A percentile compares a stretch with the other conserved stretches of the same genome.
These are phyloP conservation scores for Hyles euphorbiae DNA, from an alignment of 1,140 invertebrate species.

Conservation along the genomic window DNA sequence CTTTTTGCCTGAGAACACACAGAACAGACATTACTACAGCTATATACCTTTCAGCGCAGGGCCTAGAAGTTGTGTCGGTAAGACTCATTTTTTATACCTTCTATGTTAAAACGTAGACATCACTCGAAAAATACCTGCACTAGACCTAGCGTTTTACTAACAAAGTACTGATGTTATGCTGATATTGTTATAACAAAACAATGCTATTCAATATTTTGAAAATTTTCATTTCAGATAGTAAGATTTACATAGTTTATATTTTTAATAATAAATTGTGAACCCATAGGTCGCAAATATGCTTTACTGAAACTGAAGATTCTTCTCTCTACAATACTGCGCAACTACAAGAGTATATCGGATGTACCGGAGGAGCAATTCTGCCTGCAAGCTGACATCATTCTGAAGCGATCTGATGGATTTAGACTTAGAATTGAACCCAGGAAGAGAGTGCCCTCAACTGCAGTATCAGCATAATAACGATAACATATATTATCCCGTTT, in stretches of 20 bases:
- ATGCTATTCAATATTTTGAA: no score
- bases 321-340: slow-evolving; percentile 90
- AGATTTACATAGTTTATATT: no score
- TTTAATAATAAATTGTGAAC: background rate
- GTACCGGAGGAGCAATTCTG: slow-evolving; percentile 83
- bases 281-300: slow-evolving; percentile 88
- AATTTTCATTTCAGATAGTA: no score
- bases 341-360: slow-evolving; percentile 84
- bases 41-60: slow-evolving; percentile 93
- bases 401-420: slow-evolving; percentile 88
- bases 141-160: background rate
- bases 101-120: no score
- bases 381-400: slow-evolving; percentile 87
- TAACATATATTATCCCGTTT: no score
- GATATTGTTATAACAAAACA: no score
- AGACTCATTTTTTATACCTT: slow-evolving; percentile 31
- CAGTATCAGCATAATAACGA: background rate
- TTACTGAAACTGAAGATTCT: slow-evolving; percentile 91
- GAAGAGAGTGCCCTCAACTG: slow-evolving; percentile 44
- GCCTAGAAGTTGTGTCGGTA: slow-evolving; percentile 88
- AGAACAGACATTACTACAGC: slow-evolving; percentile 87
- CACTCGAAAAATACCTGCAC: no score
- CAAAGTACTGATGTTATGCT: no score
- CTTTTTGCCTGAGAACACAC: slow-evolving; percentile 86
- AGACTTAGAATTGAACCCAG: slow-evolving; percentile 82